Conservation (phyloP, 2,113 vertebrate species). For the Phylloscopus trochiloides region DNA sequence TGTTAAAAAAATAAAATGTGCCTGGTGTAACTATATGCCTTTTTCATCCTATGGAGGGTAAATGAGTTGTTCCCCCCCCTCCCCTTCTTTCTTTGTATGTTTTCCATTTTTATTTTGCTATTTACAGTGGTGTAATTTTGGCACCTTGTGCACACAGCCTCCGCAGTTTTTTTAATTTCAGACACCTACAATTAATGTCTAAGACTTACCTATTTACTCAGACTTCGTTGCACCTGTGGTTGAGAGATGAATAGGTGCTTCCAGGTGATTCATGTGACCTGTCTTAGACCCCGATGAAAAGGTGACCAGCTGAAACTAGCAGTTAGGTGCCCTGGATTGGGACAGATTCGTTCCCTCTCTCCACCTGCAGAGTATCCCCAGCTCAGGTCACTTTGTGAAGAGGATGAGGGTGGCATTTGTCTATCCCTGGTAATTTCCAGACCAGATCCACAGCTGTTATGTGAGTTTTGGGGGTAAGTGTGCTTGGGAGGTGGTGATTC, state of each 20-base stretch:
- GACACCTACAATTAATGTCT: not conserved
- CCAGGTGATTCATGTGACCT: slow-evolving; percentile 1
- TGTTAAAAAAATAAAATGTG: not conserved
- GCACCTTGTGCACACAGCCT: not conserved
- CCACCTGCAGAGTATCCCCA: not conserved
- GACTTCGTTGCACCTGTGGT: not conserved
- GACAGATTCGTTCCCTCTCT: not conserved
- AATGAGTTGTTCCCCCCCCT: not conserved
- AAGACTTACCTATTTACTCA: not conserved
- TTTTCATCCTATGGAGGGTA: not conserved
- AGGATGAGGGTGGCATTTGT: not conserved
- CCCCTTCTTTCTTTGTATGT: not conserved
- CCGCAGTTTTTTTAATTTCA: not conserved
- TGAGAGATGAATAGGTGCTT: not conserved
- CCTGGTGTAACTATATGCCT: not conserved
- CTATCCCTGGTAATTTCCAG: not conserved
- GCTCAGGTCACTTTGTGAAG: not conserved
- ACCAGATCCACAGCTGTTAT: not conserved
- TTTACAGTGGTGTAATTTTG: not conserved
- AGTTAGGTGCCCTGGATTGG: not conserved
- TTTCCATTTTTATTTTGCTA: not conserved
- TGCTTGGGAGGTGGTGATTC: not conserved
- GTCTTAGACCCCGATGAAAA: not conserved
- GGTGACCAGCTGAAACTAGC: not conserved
- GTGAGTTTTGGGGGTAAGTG: not conserved